These are phyloP conservation scores for Solenopsis fugax DNA, from an alignment of 1,140 invertebrate species.

Conservation along the genomic window DNA sequence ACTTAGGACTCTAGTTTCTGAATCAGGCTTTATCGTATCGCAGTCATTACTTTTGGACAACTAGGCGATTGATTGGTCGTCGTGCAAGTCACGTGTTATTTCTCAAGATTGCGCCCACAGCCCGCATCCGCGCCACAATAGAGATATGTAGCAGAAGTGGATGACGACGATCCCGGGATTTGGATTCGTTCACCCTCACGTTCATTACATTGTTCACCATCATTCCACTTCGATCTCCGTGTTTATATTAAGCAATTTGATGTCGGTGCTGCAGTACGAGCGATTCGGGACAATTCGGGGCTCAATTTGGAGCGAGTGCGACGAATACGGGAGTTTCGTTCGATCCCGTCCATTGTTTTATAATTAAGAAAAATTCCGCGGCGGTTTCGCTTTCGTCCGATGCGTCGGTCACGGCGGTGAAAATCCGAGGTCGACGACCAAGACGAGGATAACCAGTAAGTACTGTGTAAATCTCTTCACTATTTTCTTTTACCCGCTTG, in stretches of 20 bases:
- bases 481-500: neutral
- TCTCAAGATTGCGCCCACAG: too few species aligned
- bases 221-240: neutral
- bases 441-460: neutral
- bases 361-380: neutral
- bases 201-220: neutral
- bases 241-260: slow-evolving; percentile 18
- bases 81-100: too few species aligned
- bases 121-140: too few species aligned
- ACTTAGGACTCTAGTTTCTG: too few species aligned
- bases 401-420: slow-evolving; percentile 16
- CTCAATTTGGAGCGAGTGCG: neutral
- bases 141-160: too few species aligned
- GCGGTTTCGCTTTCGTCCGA: neutral
- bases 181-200: too few species aligned
- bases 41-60: too few species aligned
- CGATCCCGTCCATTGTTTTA: neutral
- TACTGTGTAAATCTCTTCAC: neutral
- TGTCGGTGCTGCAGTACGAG: neutral
- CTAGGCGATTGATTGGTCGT: too few species aligned
- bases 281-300: neutral
- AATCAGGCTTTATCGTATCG: too few species aligned
- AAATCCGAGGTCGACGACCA: neutral
- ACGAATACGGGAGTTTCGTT: neutral
- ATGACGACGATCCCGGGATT: too few species aligned